Conservation (phyloP, 1,140 invertebrate species). For the Conus betulinus region DNA sequence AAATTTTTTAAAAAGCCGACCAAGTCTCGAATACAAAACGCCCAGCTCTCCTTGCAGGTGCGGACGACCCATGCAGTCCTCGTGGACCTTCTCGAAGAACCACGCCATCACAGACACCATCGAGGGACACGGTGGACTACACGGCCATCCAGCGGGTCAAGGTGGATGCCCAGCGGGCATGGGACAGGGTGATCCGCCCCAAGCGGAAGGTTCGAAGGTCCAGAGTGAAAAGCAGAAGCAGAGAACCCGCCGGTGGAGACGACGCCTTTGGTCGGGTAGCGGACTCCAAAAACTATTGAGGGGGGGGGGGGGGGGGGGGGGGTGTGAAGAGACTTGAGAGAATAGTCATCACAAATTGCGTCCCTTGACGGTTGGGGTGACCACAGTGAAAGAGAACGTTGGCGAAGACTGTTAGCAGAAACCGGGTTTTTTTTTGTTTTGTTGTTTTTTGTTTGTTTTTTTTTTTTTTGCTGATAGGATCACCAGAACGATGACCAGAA, state of each 20-base stretch:
- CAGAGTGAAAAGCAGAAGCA: background rate
- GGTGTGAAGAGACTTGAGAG: too few species aligned
- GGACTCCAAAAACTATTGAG: background rate
- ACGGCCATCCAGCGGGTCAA: constrained; percentile 30
- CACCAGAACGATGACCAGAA: too few species aligned
- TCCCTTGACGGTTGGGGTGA: too few species aligned
- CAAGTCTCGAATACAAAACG: too few species aligned
- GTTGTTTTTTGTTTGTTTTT: too few species aligned
- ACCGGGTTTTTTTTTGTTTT: too few species aligned
- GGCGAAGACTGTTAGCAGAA: too few species aligned
- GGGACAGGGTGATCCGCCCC: background rate
- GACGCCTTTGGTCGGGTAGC: background rate
- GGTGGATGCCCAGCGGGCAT: constrained; percentile 7
- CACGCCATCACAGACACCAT: background rate
- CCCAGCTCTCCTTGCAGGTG: constrained; percentile 28
- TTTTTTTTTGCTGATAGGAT: too few species aligned
- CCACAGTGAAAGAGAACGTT: too few species aligned
- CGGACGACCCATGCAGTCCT: constrained; percentile 50
- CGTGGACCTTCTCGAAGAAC: constrained; percentile 56
- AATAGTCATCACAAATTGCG: too few species aligned
- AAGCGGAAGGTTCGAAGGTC: background rate
- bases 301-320: too few species aligned
- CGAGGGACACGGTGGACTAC: constrained; percentile 35
- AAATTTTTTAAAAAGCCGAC: too few species aligned
- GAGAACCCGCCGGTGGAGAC: background rate